Base-by-base conservation (phyloP, 2,113 vertebrate genomes). In the Rafetus swinhoei region DNA sequence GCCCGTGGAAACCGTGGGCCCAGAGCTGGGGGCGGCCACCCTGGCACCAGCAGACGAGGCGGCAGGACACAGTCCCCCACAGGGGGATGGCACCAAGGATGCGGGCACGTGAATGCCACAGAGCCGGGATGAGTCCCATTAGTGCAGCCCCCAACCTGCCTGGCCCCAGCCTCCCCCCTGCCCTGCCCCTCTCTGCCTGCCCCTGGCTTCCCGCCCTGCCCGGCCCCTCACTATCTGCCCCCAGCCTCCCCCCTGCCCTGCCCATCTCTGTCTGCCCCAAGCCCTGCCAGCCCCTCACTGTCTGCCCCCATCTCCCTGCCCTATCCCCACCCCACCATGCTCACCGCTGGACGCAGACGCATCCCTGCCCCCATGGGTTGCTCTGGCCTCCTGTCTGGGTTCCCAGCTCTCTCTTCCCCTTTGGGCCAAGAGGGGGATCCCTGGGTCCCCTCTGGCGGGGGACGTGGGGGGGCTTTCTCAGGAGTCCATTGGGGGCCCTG, bases 1-100 rank as follows among this genome's bases (percentile, higher is more conserved):
- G 24, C 93, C 96, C 0, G 55, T 98, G 24, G 97, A 97, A 35
- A 97, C 94, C 0, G 79, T 98, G 86, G 96, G 97, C 24, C 90
- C 95, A 0, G 96, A 95, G 24, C 50, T 62, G 7, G 81, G 81
- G 12, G 54, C 4, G 5, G 1, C n/a, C 5, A 29, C 84, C 7
- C 74, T 2, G 1, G 0, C 8, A 1, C 81, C 54, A 25, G 85
- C 80, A 1, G 57, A 87, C 4, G 84, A 92, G 13, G 55, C 0
- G 0, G n/a, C 52, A 79, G 72, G 81, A 83, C 62, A 82, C 9
- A 2, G 27, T 29, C 9, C 10, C 24, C 59, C 81, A 12, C 21
- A 89, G 53, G 24, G 84, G 24, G 53, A 79, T 3, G 39, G 21
- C 25, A 2, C 39, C 7, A 24, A 25, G 35, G 92, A 91, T n/a